Evolutionary conservation across 2,888 invertebrate species (phyloP).

Genomic region (Orchesella flavescens): DNA sequence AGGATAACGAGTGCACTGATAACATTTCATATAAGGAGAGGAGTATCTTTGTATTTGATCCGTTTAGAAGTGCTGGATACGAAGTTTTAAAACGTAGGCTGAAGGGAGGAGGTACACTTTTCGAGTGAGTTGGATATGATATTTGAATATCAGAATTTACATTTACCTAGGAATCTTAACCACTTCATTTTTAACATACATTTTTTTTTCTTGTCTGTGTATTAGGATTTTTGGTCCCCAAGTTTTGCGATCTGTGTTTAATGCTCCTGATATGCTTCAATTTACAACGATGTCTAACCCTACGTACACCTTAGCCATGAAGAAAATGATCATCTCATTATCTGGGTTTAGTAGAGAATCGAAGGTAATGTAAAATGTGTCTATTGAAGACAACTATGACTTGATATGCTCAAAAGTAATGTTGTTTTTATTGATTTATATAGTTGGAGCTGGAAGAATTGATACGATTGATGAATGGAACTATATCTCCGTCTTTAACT

Average conservation of each 20-base stretch:
- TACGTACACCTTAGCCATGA: constrained; percentile 88
- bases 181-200: no score
- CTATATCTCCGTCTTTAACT: constrained; percentile 43
- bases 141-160: no score
- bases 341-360: constrained; percentile 75
- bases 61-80: constrained; percentile 84
- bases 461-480: constrained; percentile 65
- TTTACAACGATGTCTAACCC: constrained; percentile 83
- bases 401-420: neutral
- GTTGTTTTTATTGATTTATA: constrained; percentile 21
- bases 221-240: constrained; percentile 87
- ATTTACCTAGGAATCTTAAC: no score
- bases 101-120: neutral
- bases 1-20: constrained; percentile 78
- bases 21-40: constrained; percentile 78
- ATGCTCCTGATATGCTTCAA: constrained; percentile 74
- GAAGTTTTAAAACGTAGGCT: neutral
- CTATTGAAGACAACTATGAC: no score
- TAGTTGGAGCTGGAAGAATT: constrained; percentile 33
- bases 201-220: no score
- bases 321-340: constrained; percentile 80
- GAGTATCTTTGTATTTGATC: constrained; percentile 86
- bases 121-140: constrained; percentile 74
- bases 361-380: constrained; percentile 35
- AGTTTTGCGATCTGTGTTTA: constrained; percentile 75